Base-by-base conservation (phyloP, 2,113 vertebrate genomes). In the Gobius niger region DNA sequence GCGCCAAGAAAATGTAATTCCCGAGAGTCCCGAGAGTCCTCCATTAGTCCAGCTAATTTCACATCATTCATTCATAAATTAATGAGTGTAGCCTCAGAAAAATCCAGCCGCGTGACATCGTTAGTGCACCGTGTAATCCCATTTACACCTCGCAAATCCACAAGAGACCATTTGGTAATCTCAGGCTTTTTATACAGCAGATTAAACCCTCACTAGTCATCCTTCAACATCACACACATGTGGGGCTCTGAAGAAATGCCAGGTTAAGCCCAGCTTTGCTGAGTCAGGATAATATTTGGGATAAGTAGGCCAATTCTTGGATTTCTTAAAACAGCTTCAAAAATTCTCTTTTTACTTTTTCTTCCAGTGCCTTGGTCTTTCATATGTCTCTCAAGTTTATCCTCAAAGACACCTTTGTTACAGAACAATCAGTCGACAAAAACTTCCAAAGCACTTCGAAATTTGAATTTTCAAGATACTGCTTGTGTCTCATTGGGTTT, bases 21-120 rank as follows among this genome's bases (percentile, higher is more conserved):
- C 75, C n/a, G 52, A 57, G 61, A 70, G 65, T 76, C 84, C 84
- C 80, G 44, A 72, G 80, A 78, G 85, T 70, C 78, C 76, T 67
- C 71, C 68, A 82, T 87, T 83, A 86, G 77, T 85, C 69, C 15
- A 52, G 74, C 63, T 90, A 81, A 90, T 90, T 89, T 87, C 81
- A 82, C 81, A 79, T 86, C 65, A 86, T 83, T 80, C 56, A 85
- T 83, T 82, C 65, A 72, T 73, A 79, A 82, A 85, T 73, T 53
- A 78, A 78, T 82, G 71, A 78, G 68, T 73, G 18, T 60, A 68
- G 77, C 72, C 65, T 81, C 68, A 61, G 78, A 76, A 85, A 49
- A 80, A 84, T 73, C 75, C 64, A 70, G 76, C 56, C 76, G 73
- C 65, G 63, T 75, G 72, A 62, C 54, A 63, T 71, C 67, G 67